Conservation (phyloP, 2,888 invertebrate species). For the Amiota mariae region DNA sequence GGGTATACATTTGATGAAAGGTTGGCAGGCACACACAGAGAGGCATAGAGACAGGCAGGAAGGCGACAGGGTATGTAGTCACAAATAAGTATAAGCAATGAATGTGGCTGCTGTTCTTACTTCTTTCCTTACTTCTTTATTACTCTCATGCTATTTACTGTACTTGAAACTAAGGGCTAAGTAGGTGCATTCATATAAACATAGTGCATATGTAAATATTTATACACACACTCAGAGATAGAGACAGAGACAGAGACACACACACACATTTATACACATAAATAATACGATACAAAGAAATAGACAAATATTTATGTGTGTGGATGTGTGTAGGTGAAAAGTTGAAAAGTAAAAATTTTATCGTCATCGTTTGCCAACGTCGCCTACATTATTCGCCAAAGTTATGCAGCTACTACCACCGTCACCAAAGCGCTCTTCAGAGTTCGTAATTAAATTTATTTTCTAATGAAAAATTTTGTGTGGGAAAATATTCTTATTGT, state of each 20-base stretch:
- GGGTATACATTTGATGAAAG: slow-evolving; percentile 25
- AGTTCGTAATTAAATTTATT: slow-evolving; percentile 60
- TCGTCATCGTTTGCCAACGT: background rate
- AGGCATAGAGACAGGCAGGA: too few relatives aligned
- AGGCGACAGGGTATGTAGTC: too few relatives aligned
- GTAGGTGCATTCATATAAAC: slow-evolving; percentile 63
- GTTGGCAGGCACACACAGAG: too few relatives aligned
- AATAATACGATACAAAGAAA: background rate
- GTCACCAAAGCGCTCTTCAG: background rate
- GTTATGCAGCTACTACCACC: background rate
- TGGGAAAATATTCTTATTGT: background rate
- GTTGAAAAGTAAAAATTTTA: slow-evolving; percentile 24
- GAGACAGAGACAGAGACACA: too few relatives aligned
- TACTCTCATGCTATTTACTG: background rate
- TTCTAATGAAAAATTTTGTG: slow-evolving; percentile 39
- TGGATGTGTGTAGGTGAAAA: slow-evolving; percentile 29
- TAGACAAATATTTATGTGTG: background rate
- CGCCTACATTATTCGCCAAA: background rate
- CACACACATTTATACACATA: too few relatives aligned
- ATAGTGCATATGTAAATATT: slow-evolving; percentile 28
- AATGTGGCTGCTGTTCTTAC: too few relatives aligned
- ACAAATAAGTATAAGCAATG: too few relatives aligned
- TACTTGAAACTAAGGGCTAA: slow-evolving; percentile 64
- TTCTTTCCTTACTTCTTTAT: too few relatives aligned
- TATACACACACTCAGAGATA: background rate